phyloP scores from a whole-genome alignment of 1,140 invertebrate genomes.

The Drosophila leontia region DNA sequence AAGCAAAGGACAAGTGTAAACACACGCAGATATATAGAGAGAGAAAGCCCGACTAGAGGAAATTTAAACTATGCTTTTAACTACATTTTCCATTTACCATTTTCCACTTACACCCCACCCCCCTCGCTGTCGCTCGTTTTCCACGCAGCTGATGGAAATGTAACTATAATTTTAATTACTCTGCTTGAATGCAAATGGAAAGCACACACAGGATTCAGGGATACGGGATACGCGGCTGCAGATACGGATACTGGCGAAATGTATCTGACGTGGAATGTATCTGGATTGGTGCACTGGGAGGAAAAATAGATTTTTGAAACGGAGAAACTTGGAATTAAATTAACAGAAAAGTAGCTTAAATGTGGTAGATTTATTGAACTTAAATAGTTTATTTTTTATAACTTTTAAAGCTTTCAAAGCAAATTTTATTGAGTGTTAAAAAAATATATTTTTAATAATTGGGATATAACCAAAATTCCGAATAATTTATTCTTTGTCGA shows the following conservation, averaged over 20 bases:
- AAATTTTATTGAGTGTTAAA: too few relatives aligned
- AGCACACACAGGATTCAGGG: slow-evolving; percentile 24
- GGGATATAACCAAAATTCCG: too few relatives aligned
- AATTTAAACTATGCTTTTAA: slow-evolving; percentile 72
- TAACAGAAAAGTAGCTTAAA: background rate
- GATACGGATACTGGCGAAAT: slow-evolving; percentile 18
- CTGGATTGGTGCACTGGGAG: slow-evolving; percentile 13
- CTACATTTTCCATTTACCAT: slow-evolving; percentile 36
- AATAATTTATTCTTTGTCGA: too few relatives aligned
- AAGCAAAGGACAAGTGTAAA: slow-evolving; percentile 55
- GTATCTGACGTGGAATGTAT: slow-evolving; percentile 5
- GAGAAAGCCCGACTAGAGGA: slow-evolving; percentile 22
- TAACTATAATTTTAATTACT: slow-evolving; percentile 82
- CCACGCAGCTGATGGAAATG: slow-evolving; percentile 45
- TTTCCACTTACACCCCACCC: slow-evolving; percentile 10
- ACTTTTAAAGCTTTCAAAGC: too few relatives aligned
- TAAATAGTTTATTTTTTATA: too few relatives aligned
- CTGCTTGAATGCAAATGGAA: slow-evolving; percentile 55
- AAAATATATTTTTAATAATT: too few relatives aligned
- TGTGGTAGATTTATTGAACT: too few relatives aligned
- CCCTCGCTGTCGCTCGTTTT: slow-evolving; percentile 17
- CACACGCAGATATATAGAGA: slow-evolving; percentile 39
- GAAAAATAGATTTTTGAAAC: background rate
- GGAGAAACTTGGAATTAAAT: background rate
- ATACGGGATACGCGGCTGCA: slow-evolving; percentile 15